Percentiles rank a stretch among this genome's conserved stretches.
Conservation (phyloP, 2,888 invertebrate species). For the Drosophila ustulata region DNA sequence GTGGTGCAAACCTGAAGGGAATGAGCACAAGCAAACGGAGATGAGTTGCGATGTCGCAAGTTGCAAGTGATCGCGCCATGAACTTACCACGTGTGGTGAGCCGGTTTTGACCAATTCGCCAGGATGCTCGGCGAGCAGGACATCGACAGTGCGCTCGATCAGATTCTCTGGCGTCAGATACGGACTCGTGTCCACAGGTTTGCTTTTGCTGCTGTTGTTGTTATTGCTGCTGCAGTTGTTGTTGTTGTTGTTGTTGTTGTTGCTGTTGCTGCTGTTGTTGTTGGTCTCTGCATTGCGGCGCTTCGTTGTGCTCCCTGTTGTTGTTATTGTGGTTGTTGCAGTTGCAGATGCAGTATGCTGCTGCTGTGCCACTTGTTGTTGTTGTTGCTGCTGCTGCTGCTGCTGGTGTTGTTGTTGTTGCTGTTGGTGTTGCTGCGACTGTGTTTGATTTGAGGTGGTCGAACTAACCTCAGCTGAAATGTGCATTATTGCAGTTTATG, state of each 20-base stretch:
- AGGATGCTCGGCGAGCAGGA: constrained; percentile 94
- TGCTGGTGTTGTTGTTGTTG: constrained; percentile 54
- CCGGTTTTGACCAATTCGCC: constrained; percentile 97
- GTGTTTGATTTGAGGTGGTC: constrained; percentile 87
- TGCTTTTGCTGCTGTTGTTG: constrained; percentile 71
- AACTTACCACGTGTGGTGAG: constrained; percentile 94
- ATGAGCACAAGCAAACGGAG: constrained; percentile 1
- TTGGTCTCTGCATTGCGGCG: constrained; percentile 76
- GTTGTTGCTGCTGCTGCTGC: constrained; percentile 28
- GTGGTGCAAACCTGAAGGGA: constrained; percentile 90
- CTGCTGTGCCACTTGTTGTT: constrained; percentile 60
- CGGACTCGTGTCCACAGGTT: constrained; percentile 82
- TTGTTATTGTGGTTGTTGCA: constrained; percentile 61
- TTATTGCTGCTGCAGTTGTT: constrained; percentile 69
- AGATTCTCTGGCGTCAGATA: constrained; percentile 92
- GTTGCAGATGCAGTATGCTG: constrained; percentile 51
- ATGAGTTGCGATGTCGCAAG: neutral
- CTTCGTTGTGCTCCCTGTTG: constrained; percentile 53
- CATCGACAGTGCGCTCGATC: constrained; percentile 93
- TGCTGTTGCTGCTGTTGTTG: constrained; percentile 63
- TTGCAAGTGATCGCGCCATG: neutral
- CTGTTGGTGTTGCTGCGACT: constrained; percentile 62
- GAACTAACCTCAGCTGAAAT: constrained; percentile 92
- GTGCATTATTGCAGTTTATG: constrained; percentile 87
- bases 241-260: constrained; percentile 64